phyloP scores from a whole-genome alignment of 2,797 vertebrate species.

The Thunnus albacares region DNA sequence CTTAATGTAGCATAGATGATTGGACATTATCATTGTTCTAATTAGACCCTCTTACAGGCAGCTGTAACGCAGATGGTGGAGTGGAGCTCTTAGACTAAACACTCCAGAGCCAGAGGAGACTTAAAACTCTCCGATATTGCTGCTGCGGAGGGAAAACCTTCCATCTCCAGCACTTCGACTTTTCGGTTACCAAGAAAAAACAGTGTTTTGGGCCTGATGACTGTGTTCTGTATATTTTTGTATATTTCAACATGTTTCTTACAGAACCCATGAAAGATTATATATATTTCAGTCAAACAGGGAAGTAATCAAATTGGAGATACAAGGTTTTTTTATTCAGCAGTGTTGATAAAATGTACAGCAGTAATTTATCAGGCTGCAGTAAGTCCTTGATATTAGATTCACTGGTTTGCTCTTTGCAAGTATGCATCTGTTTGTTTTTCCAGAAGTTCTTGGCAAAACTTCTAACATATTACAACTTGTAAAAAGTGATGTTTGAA shows the following conservation, averaged over 20 bases:
- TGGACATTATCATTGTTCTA: conserved; percentile 66
- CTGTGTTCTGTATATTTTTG: background rate
- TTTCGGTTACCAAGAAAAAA: background rate
- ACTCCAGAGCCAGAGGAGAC: conserved; percentile 60
- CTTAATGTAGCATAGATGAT: conserved; percentile 66
- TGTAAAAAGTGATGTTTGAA: background rate
- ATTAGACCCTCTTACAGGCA: conserved; percentile 64
- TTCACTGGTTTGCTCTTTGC: background rate
- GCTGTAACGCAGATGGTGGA: conserved; percentile 77
- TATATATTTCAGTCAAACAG: background rate
- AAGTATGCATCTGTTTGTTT: conserved; percentile 14
- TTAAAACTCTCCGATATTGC: conserved; percentile 45
- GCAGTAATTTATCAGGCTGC: too few species aligned
- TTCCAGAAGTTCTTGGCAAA: conserved; percentile 10
- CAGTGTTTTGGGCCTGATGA: background rate
- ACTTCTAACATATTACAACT: background rate
- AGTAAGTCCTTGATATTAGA: background rate
- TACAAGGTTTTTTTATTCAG: background rate
- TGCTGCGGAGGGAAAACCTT: conserved; percentile 22
- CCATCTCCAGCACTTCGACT: conserved; percentile 3
- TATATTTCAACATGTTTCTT: background rate
- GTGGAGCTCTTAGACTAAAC: conserved; percentile 76
- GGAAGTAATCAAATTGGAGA: background rate
- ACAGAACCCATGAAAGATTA: background rate
- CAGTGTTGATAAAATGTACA: background rate